Conservation (phyloP, 2,113 vertebrate species). For the Eurystomus gularis region DNA sequence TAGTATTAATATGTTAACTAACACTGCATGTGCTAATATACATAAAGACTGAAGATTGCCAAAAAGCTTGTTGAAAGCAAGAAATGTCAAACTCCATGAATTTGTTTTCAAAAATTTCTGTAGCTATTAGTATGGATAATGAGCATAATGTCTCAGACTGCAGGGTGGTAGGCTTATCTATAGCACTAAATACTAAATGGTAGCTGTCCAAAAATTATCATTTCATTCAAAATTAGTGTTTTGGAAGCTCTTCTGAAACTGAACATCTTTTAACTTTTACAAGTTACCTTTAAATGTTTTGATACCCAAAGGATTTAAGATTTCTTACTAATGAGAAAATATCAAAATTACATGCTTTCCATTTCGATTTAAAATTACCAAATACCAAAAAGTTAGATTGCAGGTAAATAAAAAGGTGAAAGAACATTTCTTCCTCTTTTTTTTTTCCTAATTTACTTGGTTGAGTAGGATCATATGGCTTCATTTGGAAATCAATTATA, state of each 20-base stretch:
- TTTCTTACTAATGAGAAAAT: not conserved
- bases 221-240: not conserved
- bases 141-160: not conserved
- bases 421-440: not conserved
- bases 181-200: not conserved
- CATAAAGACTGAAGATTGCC: constrained; percentile 32
- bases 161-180: not conserved
- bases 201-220: not conserved
- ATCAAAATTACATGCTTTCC: not conserved
- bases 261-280: not conserved
- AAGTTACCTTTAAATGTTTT: not conserved
- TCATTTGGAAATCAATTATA: not conserved
- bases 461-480: not conserved
- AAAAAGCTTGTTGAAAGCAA: constrained; percentile 23
- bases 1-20: constrained; percentile 51
- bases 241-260: not conserved
- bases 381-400: not conserved
- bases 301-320: not conserved
- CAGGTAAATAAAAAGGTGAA: not conserved
- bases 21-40: constrained; percentile 51
- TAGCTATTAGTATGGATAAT: constrained; percentile 5
- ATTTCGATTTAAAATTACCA: not conserved
- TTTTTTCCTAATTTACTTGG: not conserved
- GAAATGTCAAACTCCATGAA: constrained; percentile 25
- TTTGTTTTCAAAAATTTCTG: constrained; percentile 12